These are phyloP conservation scores for Invenusta paracnida DNA, from an alignment of 2,888 invertebrate species.

Conservation along the genomic window DNA sequence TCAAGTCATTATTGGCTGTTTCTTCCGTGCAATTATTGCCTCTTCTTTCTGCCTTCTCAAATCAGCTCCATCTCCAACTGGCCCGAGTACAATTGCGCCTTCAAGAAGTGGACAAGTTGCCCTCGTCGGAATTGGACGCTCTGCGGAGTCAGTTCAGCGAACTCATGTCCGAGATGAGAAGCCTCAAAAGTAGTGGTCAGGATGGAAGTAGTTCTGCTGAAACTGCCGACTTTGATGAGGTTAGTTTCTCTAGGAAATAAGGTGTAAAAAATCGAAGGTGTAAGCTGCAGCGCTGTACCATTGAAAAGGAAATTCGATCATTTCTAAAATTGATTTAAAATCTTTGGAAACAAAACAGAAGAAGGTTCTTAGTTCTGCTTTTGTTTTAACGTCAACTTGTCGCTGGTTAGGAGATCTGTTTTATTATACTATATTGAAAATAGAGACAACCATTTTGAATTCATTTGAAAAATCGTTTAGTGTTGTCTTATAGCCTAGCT, in stretches of 20 bases:
- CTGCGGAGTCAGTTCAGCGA: not conserved
- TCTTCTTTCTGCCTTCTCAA: not conserved
- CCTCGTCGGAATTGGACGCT: not conserved
- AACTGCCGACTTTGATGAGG: constrained; percentile 8
- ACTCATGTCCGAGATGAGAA: constrained; percentile 1
- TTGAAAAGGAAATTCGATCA: no score
- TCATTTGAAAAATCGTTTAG: no score
- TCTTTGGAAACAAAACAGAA: no score
- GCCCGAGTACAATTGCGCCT: not conserved
- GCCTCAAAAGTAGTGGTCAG: not conserved
- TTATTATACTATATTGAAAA: not conserved
- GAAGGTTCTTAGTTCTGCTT: no score
- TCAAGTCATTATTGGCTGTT: no score
- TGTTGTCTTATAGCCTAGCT: no score
- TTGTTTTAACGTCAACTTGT: no score
- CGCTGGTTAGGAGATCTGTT: not conserved
- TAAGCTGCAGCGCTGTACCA: no score
- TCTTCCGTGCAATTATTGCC: no score
- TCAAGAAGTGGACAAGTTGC: not conserved
- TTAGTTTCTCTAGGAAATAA: not conserved
- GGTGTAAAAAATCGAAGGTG: no score
- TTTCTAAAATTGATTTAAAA: no score
- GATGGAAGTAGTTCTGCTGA: not conserved
- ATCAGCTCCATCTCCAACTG: not conserved
- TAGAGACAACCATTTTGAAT: not conserved